These are phyloP conservation scores for Barnardius zonarius DNA, from an alignment of 2,113 vertebrate genomes.

Conservation along the genomic window DNA sequence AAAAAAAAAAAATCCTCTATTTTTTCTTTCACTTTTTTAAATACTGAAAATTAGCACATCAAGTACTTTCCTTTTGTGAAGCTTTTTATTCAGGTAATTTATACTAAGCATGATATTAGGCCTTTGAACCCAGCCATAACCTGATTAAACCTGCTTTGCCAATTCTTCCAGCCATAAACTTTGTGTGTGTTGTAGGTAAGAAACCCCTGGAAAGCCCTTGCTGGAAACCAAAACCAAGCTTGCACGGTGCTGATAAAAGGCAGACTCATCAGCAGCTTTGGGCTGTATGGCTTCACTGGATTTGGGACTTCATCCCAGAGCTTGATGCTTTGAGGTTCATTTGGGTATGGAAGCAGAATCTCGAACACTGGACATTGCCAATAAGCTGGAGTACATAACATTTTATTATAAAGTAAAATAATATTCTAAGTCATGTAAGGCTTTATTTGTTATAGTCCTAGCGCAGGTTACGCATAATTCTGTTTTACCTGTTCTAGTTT, in stretches of 20 bases:
- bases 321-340: conserved; percentile 63
- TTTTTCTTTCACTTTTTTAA: background rate
- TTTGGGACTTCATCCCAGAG: conserved; percentile 56
- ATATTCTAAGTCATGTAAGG: background rate
- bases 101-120: background rate
- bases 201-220: background rate
- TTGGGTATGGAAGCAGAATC: conserved; percentile 55
- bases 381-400: background rate
- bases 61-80: background rate
- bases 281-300: conserved; percentile 52
- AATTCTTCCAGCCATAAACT: background rate
- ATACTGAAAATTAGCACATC: background rate
- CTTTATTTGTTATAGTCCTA: background rate
- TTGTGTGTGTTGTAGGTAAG: background rate
- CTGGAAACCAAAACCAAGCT: background rate
- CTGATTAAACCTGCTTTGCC: background rate
- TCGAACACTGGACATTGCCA: background rate
- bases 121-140: background rate
- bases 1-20: background rate
- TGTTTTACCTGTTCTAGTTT: background rate
- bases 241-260: background rate
- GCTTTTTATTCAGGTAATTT: background rate
- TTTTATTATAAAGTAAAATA: background rate
- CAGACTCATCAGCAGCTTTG: conserved; percentile 51
- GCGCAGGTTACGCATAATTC: background rate